A percentile compares a stretch with the other conserved stretches of the same genome.
Conservation (phyloP, 2,888 invertebrate genomes). For the Lottia gigantea region DNA sequence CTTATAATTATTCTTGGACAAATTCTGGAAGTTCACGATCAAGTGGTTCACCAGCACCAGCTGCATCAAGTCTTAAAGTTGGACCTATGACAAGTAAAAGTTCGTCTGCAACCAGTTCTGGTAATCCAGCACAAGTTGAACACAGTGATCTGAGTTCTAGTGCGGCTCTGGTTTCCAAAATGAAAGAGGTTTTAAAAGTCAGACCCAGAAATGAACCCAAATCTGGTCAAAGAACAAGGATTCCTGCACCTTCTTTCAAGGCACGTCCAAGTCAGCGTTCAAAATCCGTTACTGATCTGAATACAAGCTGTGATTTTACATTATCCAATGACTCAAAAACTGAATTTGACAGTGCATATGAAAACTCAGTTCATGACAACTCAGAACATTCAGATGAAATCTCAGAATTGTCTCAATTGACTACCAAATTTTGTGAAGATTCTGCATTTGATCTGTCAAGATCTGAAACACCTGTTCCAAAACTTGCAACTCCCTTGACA, state of each 20-base stretch:
- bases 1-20: slow-evolving; percentile 27
- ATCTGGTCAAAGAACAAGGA: slow-evolving; percentile 39
- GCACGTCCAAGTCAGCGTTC: slow-evolving; percentile 40
- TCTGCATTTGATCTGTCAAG: slow-evolving; percentile 35
- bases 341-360: slow-evolving; percentile 15
- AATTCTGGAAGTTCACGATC: slow-evolving; percentile 3
- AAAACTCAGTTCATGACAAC: slow-evolving; percentile 7
- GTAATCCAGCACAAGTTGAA: slow-evolving; percentile 5
- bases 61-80: not conserved
- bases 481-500: slow-evolving; percentile 53
- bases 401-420: slow-evolving; percentile 16
- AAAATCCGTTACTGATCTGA: slow-evolving; percentile 43
- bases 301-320: not conserved
- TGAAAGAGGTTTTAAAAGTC: slow-evolving; percentile 54
- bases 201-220: slow-evolving; percentile 48
- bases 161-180: slow-evolving; percentile 43
- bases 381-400: slow-evolving; percentile 21
- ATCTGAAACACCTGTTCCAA: slow-evolving; percentile 49
- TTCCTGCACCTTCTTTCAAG: slow-evolving; percentile 44
- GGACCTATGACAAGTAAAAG: slow-evolving; percentile 19
- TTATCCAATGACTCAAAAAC: slow-evolving; percentile 3
- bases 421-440: slow-evolving; percentile 31
- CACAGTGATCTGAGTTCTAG: slow-evolving; percentile 21
- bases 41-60: slow-evolving; percentile 16
- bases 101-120: slow-evolving; percentile 22